A percentile compares a stretch with the other conserved stretches of the same genome.
These are phyloP conservation scores for Drosophila dunni DNA, from an alignment of 1,140 invertebrate species.

Conservation along the genomic window DNA sequence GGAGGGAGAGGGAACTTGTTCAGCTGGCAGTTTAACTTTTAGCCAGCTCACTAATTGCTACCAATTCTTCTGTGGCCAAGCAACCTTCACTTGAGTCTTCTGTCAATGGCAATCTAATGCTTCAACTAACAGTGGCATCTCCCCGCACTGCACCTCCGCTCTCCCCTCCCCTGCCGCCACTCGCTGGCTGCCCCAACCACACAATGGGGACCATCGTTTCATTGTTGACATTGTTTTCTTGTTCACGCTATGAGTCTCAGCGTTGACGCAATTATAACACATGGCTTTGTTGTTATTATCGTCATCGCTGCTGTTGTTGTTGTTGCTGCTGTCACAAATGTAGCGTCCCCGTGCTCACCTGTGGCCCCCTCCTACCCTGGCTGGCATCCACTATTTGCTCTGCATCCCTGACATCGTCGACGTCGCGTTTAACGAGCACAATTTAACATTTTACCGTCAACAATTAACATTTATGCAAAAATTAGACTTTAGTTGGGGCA, in stretches of 20 bases:
- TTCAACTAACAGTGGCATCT: slow-evolving; percentile 13
- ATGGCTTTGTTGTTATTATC: slow-evolving; percentile 32
- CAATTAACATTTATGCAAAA: slow-evolving; percentile 78
- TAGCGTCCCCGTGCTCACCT: slow-evolving; percentile 10
- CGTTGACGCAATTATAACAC: slow-evolving; percentile 75
- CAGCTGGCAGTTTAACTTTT: slow-evolving; percentile 17
- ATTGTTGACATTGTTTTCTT: slow-evolving; percentile 77
- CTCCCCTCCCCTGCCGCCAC: background rate
- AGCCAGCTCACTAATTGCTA: slow-evolving; percentile 57
- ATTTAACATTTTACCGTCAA: slow-evolving; percentile 64
- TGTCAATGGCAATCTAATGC: slow-evolving; percentile 31
- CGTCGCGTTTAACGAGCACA: slow-evolving; percentile 62
- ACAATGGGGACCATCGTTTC: slow-evolving; percentile 64
- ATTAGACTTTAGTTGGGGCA: slow-evolving; percentile 43
- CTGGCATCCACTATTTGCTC: slow-evolving; percentile 2
- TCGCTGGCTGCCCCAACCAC: slow-evolving; percentile 12
- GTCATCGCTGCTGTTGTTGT: slow-evolving; percentile 11
- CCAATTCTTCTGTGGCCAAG: slow-evolving; percentile 59
- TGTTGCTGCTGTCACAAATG: slow-evolving; percentile 26
- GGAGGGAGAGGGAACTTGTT: background rate
- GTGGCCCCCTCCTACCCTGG: background rate
- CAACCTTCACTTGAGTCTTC: slow-evolving; percentile 3
- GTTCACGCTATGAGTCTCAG: slow-evolving; percentile 57
- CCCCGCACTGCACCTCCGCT: background rate
- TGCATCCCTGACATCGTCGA: slow-evolving; percentile 43